Evolutionary conservation across 2,113 vertebrate species (phyloP).

Genomic region (Anolis sagrei): DNA sequence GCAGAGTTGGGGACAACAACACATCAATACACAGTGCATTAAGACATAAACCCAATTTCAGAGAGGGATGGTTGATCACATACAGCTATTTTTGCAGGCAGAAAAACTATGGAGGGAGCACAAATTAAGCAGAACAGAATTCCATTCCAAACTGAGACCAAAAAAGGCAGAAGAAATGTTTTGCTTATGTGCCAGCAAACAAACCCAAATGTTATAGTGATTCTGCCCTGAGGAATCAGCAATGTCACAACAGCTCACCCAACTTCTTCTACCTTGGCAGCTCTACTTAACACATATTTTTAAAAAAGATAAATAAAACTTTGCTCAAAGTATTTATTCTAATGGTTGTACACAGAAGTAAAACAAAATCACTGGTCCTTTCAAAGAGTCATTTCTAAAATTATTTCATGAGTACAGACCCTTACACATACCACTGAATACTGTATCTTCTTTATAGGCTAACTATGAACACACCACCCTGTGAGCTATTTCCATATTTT

Average conservation of each 20-base stretch:
- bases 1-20: no score
- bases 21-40: no score
- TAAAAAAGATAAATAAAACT: background rate
- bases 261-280: background rate
- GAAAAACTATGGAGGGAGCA: background rate
- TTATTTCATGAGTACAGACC: no score
- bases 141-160: background rate
- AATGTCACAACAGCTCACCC: conserved; percentile 12
- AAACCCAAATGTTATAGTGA: conserved; percentile 9
- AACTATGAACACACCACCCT: background rate
- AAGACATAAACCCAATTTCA: background rate
- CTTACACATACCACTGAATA: background rate
- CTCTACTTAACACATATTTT: background rate
- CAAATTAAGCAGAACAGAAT: background rate
- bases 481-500: background rate
- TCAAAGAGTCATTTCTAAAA: background rate
- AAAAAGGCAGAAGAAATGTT: background rate
- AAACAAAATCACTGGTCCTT: conserved; percentile 4
- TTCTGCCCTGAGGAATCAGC: background rate
- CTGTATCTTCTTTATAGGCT: background rate
- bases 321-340: background rate
- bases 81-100: background rate
- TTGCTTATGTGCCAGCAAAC: background rate
- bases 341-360: background rate
- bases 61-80: background rate